Evolutionary conservation across 2,888 invertebrate species (phyloP).

Genomic region (Chrysotoxum bicinctum): DNA sequence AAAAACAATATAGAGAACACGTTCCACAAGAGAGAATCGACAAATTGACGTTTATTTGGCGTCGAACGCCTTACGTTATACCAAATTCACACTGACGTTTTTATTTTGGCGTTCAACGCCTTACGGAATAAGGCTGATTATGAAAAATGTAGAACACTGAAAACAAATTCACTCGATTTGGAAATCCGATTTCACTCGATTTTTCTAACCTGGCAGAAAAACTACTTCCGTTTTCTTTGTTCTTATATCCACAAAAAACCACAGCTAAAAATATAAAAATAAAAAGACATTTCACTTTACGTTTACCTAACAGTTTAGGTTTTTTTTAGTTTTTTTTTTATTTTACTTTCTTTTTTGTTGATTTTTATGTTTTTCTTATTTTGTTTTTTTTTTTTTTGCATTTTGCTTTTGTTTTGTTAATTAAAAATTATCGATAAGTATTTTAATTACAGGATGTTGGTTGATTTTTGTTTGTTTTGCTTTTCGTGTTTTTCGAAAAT

Average conservation of each 20-base stretch:
- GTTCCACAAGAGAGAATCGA: no score
- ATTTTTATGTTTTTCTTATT: conserved; percentile 58
- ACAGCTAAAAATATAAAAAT: not conserved
- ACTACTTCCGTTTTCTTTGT: not conserved
- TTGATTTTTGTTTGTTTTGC: conserved; percentile 61
- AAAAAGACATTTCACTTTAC: conserved; percentile 47
- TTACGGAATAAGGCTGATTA: no score
- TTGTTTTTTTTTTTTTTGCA: conserved; percentile 43
- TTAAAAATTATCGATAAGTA: conserved; percentile 73
- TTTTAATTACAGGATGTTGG: conserved; percentile 72
- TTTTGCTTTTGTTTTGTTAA: conserved; percentile 58
- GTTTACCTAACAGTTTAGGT: conserved; percentile 70
- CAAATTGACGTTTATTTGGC: no score
- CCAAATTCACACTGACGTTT: no score
- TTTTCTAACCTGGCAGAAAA: no score
- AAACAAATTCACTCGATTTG: no score
- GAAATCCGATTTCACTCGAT: no score
- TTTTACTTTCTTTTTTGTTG: conserved; percentile 69
- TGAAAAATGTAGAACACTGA: no score
- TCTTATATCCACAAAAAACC: not conserved
- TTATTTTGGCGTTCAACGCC: no score
- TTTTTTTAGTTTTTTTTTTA: conserved; percentile 66
- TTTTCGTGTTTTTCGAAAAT: conserved; percentile 70
- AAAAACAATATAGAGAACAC: no score
- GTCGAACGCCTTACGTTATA: no score